These are phyloP conservation scores for Conus ventricosus DNA, from an alignment of 1,140 invertebrate species.

Conservation along the genomic window DNA sequence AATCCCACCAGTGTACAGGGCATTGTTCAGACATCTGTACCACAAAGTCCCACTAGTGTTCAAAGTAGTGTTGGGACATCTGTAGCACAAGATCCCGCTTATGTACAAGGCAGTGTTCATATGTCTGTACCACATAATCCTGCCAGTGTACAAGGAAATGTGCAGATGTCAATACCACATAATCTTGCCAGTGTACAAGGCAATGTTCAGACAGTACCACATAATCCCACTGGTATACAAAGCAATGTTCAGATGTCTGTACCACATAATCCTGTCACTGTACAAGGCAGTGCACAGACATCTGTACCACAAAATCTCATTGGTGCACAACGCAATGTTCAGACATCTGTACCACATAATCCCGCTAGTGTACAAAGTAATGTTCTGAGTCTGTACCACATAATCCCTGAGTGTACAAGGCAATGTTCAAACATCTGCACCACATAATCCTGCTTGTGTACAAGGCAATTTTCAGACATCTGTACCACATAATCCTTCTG, in stretches of 20 bases:
- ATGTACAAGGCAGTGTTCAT: not conserved
- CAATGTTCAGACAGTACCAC: not conserved
- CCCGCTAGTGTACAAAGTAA: not conserved
- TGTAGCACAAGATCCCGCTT: not conserved
- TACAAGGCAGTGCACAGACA: not conserved
- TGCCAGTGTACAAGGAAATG: not conserved
- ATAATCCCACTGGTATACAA: not conserved
- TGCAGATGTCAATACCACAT: not conserved
- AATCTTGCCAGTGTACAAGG: not conserved
- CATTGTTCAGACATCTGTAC: not conserved
- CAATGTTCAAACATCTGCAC: not conserved
- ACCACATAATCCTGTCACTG: no score
- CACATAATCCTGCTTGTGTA: not conserved
- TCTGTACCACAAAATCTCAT: not conserved
- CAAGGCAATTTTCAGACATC: not conserved
- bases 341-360: not conserved
- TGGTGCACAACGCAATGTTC: not conserved
- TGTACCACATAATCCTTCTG: not conserved
- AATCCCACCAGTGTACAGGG: not conserved
- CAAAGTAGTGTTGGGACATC: not conserved
- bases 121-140: not conserved
- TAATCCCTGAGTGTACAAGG: not conserved
- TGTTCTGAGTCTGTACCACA: not conserved
- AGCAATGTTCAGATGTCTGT: not conserved
- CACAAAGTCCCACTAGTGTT: not conserved